Evolutionary conservation across 2,113 vertebrate species (phyloP).

Genomic region (Clarias macrocephalus): DNA sequence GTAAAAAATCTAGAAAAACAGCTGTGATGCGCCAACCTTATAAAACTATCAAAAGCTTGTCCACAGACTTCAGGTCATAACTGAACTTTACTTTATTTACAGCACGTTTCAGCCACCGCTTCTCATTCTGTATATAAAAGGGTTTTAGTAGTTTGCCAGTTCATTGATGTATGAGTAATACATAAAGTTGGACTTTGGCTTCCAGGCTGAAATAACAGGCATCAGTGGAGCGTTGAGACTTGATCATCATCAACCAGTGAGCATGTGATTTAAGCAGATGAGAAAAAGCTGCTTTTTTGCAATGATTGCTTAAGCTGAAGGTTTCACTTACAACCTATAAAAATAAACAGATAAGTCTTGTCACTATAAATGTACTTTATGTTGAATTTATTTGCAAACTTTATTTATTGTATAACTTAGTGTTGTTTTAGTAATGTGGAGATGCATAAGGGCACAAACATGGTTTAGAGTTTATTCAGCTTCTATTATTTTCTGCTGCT

Average conservation of each 20-base stretch:
- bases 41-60: background rate
- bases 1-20: background rate
- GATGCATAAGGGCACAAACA: background rate
- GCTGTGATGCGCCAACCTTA: background rate
- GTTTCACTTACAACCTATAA: background rate
- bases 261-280: background rate
- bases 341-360: background rate
- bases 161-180: background rate
- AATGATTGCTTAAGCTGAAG: background rate
- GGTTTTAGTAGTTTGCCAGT: background rate
- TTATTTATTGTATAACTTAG: background rate
- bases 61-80: background rate
- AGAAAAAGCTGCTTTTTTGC: background rate
- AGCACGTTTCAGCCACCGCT: background rate
- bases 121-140: background rate
- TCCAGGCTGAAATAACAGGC: background rate
- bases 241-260: background rate
- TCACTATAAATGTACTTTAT: background rate
- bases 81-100: background rate
- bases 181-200: background rate
- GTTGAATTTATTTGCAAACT: background rate
- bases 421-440: background rate
- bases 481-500: background rate
- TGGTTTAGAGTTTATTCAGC: background rate
- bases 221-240: background rate